These are phyloP conservation scores for Dendrocincla tyrannina DNA, from an alignment of 2,797 vertebrate species.

Conservation along the genomic window DNA sequence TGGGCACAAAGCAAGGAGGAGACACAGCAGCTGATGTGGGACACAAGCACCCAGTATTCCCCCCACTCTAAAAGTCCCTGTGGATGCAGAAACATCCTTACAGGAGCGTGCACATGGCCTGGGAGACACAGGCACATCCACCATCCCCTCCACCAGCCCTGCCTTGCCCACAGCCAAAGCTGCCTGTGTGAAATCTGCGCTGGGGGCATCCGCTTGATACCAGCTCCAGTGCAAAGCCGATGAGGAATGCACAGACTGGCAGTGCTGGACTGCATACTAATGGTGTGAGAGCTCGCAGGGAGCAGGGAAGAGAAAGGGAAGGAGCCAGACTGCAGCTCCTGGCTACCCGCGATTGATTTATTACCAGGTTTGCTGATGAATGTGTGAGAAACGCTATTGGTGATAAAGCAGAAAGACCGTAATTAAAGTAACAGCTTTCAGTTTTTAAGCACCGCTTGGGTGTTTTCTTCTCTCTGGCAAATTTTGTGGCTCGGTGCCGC, in stretches of 20 bases:
- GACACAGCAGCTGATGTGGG: accelerated
- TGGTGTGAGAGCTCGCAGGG: constrained; percentile 38
- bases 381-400: constrained; percentile 67
- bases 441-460: constrained; percentile 63
- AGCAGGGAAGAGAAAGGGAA: constrained; percentile 40
- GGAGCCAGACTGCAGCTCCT: constrained; percentile 67
- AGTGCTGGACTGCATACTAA: constrained; percentile 63
- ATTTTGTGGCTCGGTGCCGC: not conserved
- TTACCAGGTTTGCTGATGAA: constrained; percentile 73
- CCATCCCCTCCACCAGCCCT: not conserved
- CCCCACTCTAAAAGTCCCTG: accelerated
- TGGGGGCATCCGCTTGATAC: constrained; percentile 39
- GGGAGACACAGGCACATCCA: not conserved
- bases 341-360: constrained; percentile 74
- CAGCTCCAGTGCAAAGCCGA: constrained; percentile 46
- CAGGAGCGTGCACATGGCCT: accelerated
- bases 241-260: constrained; percentile 34
- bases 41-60: accelerated
- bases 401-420: constrained; percentile 69
- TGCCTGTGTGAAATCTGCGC: constrained; percentile 8
- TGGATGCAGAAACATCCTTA: not conserved
- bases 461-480: constrained; percentile 35
- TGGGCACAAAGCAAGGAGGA: not conserved
- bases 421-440: constrained; percentile 77
- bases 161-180: not conserved